Percentiles rank a stretch among this genome's conserved stretches.
These are phyloP conservation scores for Eulemur rubriventer DNA, from an alignment of 2,797 vertebrate species.

Conservation along the genomic window DNA sequence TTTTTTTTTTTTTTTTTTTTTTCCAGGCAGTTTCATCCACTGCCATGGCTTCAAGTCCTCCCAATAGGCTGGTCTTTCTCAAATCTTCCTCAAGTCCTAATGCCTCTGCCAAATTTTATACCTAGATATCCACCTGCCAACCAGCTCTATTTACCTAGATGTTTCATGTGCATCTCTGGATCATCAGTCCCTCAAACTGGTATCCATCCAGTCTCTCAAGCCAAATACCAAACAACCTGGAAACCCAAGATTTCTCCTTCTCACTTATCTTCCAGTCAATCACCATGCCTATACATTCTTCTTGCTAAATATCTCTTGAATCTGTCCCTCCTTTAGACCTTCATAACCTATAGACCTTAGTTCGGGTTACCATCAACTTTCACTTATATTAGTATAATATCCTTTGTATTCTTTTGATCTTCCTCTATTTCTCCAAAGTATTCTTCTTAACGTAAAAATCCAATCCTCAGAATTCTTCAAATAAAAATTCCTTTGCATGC, in stretches of 20 bases:
- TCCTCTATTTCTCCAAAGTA: neutral
- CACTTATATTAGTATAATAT: neutral
- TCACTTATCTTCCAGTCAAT: neutral
- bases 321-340: neutral
- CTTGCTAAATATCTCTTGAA: neutral
- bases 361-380: neutral
- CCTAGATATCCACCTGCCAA: neutral
- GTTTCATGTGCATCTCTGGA: neutral
- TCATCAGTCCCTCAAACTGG: neutral
- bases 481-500: neutral
- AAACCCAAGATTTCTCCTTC: neutral
- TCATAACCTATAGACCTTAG: neutral
- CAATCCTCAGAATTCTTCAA: neutral
- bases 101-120: neutral
- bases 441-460: neutral
- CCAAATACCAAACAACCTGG: neutral
- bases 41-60: neutral
- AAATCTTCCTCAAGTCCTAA: neutral
- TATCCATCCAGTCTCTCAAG: neutral
- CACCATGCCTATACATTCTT: neutral
- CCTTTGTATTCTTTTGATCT: neutral
- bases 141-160: neutral
- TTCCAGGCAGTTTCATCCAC: neutral
- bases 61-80: neutral
- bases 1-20: neutral